Evolutionary conservation across 2,888 invertebrate genomes (phyloP).

Genomic region (Lycophotia porphyrea): DNA sequence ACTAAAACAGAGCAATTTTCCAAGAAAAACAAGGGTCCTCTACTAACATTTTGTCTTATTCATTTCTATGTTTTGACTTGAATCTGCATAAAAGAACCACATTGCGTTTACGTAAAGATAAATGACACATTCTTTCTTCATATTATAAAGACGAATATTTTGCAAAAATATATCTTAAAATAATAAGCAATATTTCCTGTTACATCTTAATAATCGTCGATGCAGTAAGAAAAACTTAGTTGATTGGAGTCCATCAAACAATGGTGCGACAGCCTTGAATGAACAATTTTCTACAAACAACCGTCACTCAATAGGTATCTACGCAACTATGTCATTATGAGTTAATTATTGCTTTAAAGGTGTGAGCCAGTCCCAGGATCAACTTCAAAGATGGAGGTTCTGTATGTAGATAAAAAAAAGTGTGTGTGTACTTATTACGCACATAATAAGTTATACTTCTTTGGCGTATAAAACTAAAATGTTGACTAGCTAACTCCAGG

Average conservation of each 20-base stretch:
- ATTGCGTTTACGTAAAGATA: background rate
- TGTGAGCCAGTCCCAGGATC: too few species aligned
- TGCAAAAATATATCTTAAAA: background rate
- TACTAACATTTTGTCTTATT: background rate
- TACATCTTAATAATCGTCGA: background rate
- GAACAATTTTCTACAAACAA: conserved; percentile 35
- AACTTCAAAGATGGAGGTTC: too few species aligned
- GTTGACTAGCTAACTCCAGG: too few species aligned
- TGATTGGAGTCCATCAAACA: conserved; percentile 44
- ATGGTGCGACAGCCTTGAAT: conserved; percentile 56
- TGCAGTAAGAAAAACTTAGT: conserved; percentile 12
- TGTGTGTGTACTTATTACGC: too few species aligned
- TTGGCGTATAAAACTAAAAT: too few species aligned
- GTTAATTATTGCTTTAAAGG: conserved; percentile 21
- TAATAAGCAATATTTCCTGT: background rate
- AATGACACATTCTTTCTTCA: background rate
- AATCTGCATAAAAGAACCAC: background rate
- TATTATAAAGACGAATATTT: background rate
- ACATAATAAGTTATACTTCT: too few species aligned
- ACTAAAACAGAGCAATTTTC: too few species aligned
- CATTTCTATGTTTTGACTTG: background rate
- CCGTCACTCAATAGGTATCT: background rate
- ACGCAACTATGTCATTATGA: conserved; percentile 21
- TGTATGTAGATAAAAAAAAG: too few species aligned
- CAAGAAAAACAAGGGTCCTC: background rate